phyloP scores from a whole-genome alignment of 2,888 invertebrate species.

The Dastarcus helophoroides region DNA sequence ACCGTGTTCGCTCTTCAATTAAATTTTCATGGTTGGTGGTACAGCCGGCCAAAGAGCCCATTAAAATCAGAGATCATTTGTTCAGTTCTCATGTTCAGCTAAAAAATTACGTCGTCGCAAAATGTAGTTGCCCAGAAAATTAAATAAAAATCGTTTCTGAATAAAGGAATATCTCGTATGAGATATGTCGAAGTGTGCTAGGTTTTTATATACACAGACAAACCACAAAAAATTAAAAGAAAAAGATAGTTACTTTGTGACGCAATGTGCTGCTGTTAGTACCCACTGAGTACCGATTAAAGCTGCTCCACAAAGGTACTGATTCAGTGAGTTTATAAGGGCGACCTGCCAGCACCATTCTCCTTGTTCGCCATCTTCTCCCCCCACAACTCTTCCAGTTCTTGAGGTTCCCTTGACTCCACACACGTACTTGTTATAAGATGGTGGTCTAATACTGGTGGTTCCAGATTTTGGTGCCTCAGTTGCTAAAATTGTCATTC shows the following conservation, averaged over 20 bases:
- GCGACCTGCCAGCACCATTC: slow-evolving; percentile 97
- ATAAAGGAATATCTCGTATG: no score
- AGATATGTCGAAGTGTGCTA: no score
- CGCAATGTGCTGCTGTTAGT: slow-evolving; percentile 86
- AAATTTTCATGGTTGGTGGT: no score
- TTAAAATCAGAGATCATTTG: no score
- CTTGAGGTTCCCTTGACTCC: slow-evolving; percentile 76
- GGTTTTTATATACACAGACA: no score
- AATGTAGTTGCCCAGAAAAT: no score
- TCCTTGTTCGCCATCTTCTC: slow-evolving; percentile 80
- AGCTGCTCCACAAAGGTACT: slow-evolving; percentile 87
- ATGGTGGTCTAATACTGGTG: slow-evolving; percentile 54
- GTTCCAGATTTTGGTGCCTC: slow-evolving; percentile 39
- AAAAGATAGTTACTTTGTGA: slow-evolving; percentile 81
- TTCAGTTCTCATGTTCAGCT: no score
- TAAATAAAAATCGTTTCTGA: no score
- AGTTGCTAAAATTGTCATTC: slow-evolving; percentile 20
- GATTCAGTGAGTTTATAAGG: slow-evolving; percentile 83
- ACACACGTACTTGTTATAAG: slow-evolving; percentile 83
- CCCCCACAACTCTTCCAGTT: slow-evolving; percentile 65
- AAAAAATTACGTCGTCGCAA: no score
- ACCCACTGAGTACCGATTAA: slow-evolving; percentile 92
- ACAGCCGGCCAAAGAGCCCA: no score
- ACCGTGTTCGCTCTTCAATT: no score
- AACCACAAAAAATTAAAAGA: no score